phyloP scores from a whole-genome alignment of 2,888 invertebrate species.

The Lucinisca nassula region DNA sequence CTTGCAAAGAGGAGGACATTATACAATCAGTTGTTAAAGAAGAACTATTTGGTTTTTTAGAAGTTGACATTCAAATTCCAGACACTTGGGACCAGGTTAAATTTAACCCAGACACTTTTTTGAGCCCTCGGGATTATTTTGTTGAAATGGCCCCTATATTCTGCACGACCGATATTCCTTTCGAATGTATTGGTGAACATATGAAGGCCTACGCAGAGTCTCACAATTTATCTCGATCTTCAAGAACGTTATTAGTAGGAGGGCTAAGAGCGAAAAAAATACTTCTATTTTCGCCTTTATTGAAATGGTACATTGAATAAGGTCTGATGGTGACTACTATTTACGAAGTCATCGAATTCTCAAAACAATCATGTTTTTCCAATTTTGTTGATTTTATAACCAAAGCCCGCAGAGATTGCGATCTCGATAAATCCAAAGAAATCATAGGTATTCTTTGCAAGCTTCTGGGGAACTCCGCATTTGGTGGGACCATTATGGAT shows the following conservation, averaged over 20 bases:
- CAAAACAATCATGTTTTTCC: conserved; percentile 20
- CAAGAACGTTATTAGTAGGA: conserved; percentile 23
- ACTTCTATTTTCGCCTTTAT: conserved; percentile 27
- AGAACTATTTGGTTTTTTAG: conserved; percentile 25
- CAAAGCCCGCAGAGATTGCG: conserved; percentile 23
- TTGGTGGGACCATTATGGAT: conserved; percentile 23
- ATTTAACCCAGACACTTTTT: neutral
- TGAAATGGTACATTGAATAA: conserved; percentile 49
- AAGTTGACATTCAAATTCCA: conserved; percentile 37
- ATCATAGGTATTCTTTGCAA: conserved; percentile 13
- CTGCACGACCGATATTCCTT: conserved; percentile 23
- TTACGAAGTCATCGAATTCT: conserved; percentile 39
- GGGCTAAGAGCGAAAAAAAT: conserved; percentile 32
- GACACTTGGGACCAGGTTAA: neutral
- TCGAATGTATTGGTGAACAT: conserved; percentile 31
- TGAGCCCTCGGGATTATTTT: conserved; percentile 21
- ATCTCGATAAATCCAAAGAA: conserved; percentile 15
- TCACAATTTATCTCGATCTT: neutral
- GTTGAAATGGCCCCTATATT: conserved; percentile 38
- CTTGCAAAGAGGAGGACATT: neutral
- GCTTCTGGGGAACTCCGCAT: conserved; percentile 30
- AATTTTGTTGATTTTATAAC: conserved; percentile 21
- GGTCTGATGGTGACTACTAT: conserved; percentile 35
- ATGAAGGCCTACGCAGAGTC: conserved; percentile 13
- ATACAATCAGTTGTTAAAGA: neutral